These are phyloP conservation scores for Apostichopus leukothele DNA, from an alignment of 53 echinoderm and acorn worm species.

Conservation along the genomic window DNA sequence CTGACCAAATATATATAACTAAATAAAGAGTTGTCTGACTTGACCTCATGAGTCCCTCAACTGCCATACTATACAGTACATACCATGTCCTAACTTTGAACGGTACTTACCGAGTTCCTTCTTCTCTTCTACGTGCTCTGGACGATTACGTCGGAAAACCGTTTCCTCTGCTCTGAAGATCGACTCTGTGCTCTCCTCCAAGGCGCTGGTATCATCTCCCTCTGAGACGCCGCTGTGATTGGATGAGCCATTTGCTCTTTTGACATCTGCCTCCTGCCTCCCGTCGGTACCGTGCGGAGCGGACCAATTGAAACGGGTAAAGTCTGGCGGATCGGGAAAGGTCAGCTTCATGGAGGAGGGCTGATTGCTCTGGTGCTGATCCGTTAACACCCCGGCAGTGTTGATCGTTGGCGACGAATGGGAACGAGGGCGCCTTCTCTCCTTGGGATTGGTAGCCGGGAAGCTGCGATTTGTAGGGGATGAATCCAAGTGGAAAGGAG, in stretches of 20 bases:
- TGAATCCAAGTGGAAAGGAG: background rate
- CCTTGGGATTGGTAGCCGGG: constrained; percentile 47
- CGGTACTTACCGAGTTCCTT: background rate
- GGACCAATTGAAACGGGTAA: constrained; percentile 31
- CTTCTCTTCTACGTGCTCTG: background rate
- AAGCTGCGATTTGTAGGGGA: constrained; percentile 32
- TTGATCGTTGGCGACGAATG: constrained; percentile 29
- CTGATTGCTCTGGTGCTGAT: background rate
- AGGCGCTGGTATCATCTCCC: constrained; percentile 28
- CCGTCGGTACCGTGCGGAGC: background rate
- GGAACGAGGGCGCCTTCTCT: constrained; percentile 47
- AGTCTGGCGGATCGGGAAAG: constrained; percentile 45
- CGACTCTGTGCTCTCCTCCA: constrained; percentile 42
- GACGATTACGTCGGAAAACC: constrained; percentile 13
- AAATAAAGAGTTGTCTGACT: no score
- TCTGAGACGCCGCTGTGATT: background rate
- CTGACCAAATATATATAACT: no score
- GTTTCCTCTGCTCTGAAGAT: constrained; percentile 38
- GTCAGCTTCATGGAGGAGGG: constrained; percentile 20
- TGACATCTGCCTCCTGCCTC: background rate
- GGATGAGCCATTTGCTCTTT: background rate
- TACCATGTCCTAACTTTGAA: no score
- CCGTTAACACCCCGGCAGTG: constrained; percentile 7
- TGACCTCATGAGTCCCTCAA: no score
- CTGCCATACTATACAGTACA: no score